Percentiles rank a stretch among this genome's conserved stretches.
These are phyloP conservation scores for Pedionomus torquatus DNA, from an alignment of 2,113 vertebrate species.

Conservation along the genomic window DNA sequence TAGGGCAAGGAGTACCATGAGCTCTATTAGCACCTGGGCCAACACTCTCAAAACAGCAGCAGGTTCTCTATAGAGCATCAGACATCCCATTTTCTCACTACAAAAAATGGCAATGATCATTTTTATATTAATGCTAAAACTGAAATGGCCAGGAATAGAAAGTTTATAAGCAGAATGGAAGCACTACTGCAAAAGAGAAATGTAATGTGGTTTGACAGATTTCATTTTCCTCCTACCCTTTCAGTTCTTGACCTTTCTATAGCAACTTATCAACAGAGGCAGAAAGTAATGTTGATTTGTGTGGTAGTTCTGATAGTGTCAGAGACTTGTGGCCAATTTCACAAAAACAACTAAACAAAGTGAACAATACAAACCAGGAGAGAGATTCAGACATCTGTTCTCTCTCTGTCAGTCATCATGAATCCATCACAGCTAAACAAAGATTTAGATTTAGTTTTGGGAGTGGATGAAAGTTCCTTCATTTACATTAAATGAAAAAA, in stretches of 20 bases:
- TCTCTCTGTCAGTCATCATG: not conserved
- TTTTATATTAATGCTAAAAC: not conserved
- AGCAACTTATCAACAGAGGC: not conserved
- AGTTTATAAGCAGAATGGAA: not conserved
- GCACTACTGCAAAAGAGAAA: not conserved
- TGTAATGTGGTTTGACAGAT: not conserved
- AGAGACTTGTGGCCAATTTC: not conserved
- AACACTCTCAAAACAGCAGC: not conserved
- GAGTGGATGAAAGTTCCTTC: not conserved
- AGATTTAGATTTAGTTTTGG: not conserved
- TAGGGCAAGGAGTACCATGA: not conserved
- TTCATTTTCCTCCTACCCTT: conserved; percentile 7
- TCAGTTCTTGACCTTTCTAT: conserved; percentile 26
- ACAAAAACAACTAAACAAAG: not conserved
- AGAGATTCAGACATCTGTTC: not conserved
- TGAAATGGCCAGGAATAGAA: not conserved
- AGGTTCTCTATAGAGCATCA: not conserved
- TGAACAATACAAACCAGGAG: not conserved
- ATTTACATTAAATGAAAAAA: not conserved
- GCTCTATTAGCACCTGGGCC: not conserved
- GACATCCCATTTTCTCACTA: not conserved
- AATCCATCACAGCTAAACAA: not conserved
- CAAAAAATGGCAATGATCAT: not conserved
- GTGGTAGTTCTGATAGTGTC: not conserved
- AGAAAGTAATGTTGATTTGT: not conserved